A percentile compares a stretch with the other conserved stretches of the same genome.
These are phyloP conservation scores for Perca flavescens DNA, from an alignment of 2,113 vertebrate species.

Conservation along the genomic window DNA sequence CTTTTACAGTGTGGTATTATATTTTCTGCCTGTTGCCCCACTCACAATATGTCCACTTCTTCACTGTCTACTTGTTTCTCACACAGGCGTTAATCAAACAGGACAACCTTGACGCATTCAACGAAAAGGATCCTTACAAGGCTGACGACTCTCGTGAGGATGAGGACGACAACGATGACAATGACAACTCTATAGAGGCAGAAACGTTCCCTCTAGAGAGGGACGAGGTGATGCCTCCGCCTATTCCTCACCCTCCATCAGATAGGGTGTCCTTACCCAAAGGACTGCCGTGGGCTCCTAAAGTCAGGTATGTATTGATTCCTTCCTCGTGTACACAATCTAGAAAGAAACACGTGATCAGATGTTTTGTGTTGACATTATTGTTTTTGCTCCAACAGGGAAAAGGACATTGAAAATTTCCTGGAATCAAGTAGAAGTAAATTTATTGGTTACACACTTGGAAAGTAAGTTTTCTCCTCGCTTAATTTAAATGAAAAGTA, in stretches of 20 bases:
- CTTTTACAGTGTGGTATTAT: too few relatives aligned
- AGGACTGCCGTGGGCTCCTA: conserved; percentile 97
- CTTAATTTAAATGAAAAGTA: not conserved
- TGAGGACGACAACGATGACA: conserved; percentile 96
- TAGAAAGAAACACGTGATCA: not conserved
- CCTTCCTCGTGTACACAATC: not conserved
- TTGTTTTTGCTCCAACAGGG: conserved; percentile 81
- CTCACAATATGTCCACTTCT: not conserved
- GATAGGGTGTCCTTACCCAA: conserved; percentile 95
- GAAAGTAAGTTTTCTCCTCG: conserved; percentile 85
- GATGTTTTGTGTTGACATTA: conserved; percentile 5
- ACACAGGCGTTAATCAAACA: conserved; percentile 94
- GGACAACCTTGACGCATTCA: conserved; percentile 98
- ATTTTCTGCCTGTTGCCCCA: not conserved
- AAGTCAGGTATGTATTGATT: conserved; percentile 91
- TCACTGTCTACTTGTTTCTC: not conserved
- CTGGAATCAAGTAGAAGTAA: conserved; percentile 98
- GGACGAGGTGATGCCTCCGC: conserved; percentile 96
- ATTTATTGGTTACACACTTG: conserved; percentile 97
- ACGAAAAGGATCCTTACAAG: conserved; percentile 97
- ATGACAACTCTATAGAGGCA: conserved; percentile 92
- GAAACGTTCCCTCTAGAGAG: conserved; percentile 94
- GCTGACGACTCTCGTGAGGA: conserved; percentile 94
- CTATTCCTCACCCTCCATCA: conserved; percentile 89
- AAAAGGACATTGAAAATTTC: conserved; percentile 99